phyloP scores from a whole-genome alignment of 2,888 invertebrate genomes.

The Adela reaumurella region DNA sequence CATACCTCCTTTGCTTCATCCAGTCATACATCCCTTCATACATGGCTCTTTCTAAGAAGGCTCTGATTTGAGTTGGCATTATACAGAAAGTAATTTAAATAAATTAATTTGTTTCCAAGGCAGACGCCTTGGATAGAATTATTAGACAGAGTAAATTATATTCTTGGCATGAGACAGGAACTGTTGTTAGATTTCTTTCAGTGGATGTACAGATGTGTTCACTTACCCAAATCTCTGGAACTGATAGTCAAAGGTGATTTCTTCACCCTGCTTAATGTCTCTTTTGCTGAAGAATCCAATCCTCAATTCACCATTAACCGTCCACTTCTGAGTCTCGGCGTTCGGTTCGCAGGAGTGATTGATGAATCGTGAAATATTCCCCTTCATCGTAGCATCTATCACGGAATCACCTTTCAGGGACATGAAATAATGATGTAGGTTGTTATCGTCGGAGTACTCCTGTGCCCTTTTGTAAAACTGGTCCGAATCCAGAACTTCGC shows the following conservation, averaged over 20 bases:
- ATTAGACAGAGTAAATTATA: too few relatives aligned
- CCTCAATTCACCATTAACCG: conserved; percentile 86
- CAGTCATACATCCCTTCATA: too few relatives aligned
- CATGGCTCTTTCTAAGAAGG: too few relatives aligned
- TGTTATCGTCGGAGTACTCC: conserved; percentile 85
- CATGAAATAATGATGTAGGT: conserved; percentile 97
- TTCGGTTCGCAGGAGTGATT: conserved; percentile 99
- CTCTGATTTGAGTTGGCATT: too few relatives aligned
- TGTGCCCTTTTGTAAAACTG: conserved; percentile 87
- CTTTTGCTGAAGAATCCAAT: conserved; percentile 95
- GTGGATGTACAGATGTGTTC: too few relatives aligned
- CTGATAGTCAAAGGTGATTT: conserved; percentile 98
- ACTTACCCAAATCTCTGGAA: conserved; percentile 92
- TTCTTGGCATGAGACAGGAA: too few relatives aligned
- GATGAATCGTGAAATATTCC: conserved; percentile 95
- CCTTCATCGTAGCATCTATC: conserved; percentile 95
- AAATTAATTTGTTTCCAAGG: too few relatives aligned
- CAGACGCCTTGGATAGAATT: too few relatives aligned
- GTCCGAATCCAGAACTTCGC: conserved; percentile 89
- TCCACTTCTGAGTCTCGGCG: conserved; percentile 98
- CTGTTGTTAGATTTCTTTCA: too few relatives aligned
- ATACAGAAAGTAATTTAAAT: too few relatives aligned
- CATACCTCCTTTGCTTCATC: too few relatives aligned
- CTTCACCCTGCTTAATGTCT: conserved; percentile 81
- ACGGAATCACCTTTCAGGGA: conserved; percentile 87